These are phyloP conservation scores for Gasterosteus aculeatus DNA, from an alignment of 2,113 vertebrate genomes.

Conservation along the genomic window DNA sequence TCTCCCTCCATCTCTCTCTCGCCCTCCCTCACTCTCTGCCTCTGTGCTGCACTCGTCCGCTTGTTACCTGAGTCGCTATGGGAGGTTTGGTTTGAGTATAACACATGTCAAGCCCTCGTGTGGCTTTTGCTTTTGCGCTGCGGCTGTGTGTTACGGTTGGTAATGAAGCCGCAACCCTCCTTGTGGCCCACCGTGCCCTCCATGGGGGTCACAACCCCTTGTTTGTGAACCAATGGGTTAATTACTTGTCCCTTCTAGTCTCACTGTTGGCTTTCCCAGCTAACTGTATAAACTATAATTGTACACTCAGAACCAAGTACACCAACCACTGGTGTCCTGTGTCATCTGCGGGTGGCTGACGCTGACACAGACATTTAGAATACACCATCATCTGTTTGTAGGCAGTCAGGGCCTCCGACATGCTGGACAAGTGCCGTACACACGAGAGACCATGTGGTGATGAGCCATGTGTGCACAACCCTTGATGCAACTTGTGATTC, in stretches of 20 bases:
- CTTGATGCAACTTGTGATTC: conserved; percentile 64
- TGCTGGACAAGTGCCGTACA: conserved; percentile 48
- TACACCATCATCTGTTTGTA: conserved; percentile 40
- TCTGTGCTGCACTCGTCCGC: too few species aligned
- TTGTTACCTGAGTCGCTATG: too few species aligned
- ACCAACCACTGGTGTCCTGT: conserved; percentile 27
- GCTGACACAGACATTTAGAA: conserved; percentile 43
- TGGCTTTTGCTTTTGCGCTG: too few species aligned
- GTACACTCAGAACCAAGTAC: conserved; percentile 34
- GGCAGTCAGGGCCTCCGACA: conserved; percentile 51
- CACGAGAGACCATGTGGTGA: conserved; percentile 36
- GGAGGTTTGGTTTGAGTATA: too few species aligned
- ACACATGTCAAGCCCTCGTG: too few species aligned
- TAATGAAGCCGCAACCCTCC: too few species aligned
- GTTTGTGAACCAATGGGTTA: background rate
- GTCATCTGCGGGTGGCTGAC: too few species aligned
- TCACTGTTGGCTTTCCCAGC: conserved; percentile 25
- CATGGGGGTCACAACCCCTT: too few species aligned
- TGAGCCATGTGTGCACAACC: conserved; percentile 53
- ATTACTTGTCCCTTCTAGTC: conserved; percentile 7
- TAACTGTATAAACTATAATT: conserved; percentile 37
- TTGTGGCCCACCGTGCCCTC: too few species aligned
- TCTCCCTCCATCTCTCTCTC: too few species aligned
- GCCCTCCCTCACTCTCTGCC: too few species aligned
- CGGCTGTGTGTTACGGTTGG: too few species aligned